A percentile compares a stretch with the other conserved stretches of the same genome.
These are phyloP conservation scores for Regulus satrapa DNA, from an alignment of 2,113 vertebrate genomes.

Conservation along the genomic window DNA sequence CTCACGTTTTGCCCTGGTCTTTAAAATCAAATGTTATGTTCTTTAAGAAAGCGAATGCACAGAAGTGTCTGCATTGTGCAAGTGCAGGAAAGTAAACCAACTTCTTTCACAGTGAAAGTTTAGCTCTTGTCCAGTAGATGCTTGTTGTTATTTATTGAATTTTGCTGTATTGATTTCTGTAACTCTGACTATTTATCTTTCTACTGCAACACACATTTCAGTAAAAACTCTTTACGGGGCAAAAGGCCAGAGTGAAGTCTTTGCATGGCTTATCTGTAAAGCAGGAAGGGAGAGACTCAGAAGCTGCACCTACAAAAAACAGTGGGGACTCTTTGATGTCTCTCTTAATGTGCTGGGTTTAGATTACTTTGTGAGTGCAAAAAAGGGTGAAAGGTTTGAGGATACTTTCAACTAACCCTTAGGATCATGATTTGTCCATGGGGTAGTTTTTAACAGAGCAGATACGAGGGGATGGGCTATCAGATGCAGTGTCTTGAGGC, in stretches of 20 bases:
- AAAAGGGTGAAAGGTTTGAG: slow-evolving; percentile 68
- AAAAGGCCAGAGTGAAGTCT: slow-evolving; percentile 65
- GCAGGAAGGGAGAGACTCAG: slow-evolving; percentile 53
- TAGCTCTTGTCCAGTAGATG: slow-evolving; percentile 27
- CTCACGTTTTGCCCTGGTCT: slow-evolving; percentile 2
- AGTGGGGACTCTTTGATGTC: slow-evolving; percentile 70
- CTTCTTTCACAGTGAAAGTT: slow-evolving; percentile 34
- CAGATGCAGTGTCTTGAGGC: slow-evolving; percentile 31
- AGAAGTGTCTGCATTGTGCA: not conserved
- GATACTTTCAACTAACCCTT: slow-evolving; percentile 70
- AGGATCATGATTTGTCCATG: slow-evolving; percentile 66
- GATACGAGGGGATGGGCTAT: slow-evolving; percentile 47
- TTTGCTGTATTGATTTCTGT: slow-evolving; percentile 66
- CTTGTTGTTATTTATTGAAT: slow-evolving; percentile 60
- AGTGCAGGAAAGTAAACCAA: slow-evolving; percentile 24
- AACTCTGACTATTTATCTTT: slow-evolving; percentile 67
- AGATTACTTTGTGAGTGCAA: slow-evolving; percentile 71
- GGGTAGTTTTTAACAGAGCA: slow-evolving; percentile 66
- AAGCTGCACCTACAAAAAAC: slow-evolving; percentile 70
- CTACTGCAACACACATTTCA: slow-evolving; percentile 60
- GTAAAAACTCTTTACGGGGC: slow-evolving; percentile 62
- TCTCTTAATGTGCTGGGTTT: slow-evolving; percentile 71
- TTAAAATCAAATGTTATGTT: not conserved
- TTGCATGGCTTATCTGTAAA: slow-evolving; percentile 72
- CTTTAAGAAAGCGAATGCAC: not conserved